A percentile compares a stretch with the other conserved stretches of the same genome.
phyloP scores from a whole-genome alignment of 2,888 invertebrate species.

The Andrena praecox region DNA sequence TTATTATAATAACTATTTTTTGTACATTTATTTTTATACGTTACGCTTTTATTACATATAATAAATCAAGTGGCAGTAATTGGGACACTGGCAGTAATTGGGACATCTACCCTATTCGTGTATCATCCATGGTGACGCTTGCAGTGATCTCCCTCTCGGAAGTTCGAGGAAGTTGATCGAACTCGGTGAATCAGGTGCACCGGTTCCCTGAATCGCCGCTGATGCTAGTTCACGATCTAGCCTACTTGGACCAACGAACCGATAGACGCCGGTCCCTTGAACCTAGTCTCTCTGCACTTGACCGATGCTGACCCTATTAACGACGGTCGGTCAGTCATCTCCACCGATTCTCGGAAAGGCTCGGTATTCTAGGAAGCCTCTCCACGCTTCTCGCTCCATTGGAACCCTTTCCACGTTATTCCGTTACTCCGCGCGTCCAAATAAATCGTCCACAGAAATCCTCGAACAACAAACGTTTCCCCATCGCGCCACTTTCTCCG shows the following conservation, averaged over 20 bases:
- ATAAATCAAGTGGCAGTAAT: no score
- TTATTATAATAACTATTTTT: no score
- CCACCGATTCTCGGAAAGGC: neutral
- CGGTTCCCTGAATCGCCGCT: neutral
- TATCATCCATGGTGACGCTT: neutral
- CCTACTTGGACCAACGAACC: slow-evolving; percentile 20
- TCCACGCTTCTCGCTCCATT: neutral
- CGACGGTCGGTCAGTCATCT: neutral
- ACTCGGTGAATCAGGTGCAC: neutral
- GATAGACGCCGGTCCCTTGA: slow-evolving; percentile 6
- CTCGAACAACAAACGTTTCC: neutral
- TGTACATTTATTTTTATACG: no score
- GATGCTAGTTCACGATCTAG: neutral
- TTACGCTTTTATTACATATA: no score
- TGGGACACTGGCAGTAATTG: no score
- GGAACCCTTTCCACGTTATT: neutral
- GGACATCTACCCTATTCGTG: no score
- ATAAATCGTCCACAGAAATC: no score
- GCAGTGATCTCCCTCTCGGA: neutral
- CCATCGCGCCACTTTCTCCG: neutral
- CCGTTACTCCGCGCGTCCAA: slow-evolving; percentile 2
- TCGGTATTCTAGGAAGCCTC: neutral
- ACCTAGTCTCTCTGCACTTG: neutral
- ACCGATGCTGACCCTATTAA: slow-evolving; percentile 8
- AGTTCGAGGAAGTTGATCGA: neutral